These are phyloP conservation scores for Edolisoma coerulescens DNA, from an alignment of 2,113 vertebrate species.

Conservation along the genomic window DNA sequence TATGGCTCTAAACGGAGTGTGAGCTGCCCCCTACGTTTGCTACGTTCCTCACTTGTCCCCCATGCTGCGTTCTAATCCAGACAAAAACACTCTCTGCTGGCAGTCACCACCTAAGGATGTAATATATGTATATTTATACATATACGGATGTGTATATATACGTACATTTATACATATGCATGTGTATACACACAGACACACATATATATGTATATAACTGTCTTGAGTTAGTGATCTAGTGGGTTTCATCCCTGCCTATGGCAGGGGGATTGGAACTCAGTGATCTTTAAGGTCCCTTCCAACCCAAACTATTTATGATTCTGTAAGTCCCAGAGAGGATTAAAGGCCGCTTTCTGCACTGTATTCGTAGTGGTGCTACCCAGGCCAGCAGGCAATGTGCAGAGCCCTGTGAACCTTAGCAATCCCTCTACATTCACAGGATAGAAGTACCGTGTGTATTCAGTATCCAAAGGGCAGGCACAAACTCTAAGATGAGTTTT, in stretches of 20 bases:
- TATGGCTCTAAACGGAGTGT: accelerated
- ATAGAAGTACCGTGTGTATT: accelerated
- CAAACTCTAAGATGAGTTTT: not conserved
- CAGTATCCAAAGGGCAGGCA: not conserved
- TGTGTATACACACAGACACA: not conserved
- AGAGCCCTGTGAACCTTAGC: not conserved
- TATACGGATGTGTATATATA: too few species aligned
- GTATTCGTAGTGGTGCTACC: not conserved
- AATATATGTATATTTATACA: not conserved
- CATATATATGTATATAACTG: not conserved
- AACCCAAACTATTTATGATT: not conserved
- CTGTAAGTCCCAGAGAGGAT: accelerated
- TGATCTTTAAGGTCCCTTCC: not conserved
- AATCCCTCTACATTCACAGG: not conserved
- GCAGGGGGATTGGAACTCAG: not conserved
- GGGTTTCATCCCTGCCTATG: not conserved
- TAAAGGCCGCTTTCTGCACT: not conserved
- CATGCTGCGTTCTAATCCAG: not conserved
- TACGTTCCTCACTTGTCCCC: not conserved
- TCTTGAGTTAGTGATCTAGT: not conserved
- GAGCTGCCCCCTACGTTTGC: too few species aligned
- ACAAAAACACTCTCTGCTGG: not conserved
- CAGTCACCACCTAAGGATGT: not conserved
- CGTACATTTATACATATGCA: not conserved
- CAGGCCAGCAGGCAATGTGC: not conserved